phyloP scores from a whole-genome alignment of 2,888 invertebrate species.

The Vannuccia rotundouncinata region DNA sequence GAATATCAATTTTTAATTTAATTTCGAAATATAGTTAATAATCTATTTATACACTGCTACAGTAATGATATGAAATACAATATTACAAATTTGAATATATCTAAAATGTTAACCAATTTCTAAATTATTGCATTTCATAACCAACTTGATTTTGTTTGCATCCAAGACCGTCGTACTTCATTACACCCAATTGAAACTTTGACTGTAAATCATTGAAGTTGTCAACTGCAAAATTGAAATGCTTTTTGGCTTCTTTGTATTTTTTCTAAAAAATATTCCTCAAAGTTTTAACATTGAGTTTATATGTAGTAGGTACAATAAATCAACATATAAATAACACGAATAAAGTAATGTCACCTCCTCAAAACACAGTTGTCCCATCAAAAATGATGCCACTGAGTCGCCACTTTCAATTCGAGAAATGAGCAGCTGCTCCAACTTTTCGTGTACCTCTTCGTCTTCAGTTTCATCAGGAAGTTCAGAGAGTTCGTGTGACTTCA shows the following conservation, averaged over 20 bases:
- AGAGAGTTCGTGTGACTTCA: neutral
- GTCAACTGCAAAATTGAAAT: slow-evolving; percentile 49
- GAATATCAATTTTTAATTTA: too few species aligned
- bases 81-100: too few species aligned
- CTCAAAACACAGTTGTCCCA: slow-evolving; percentile 54
- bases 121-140: too few species aligned
- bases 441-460: slow-evolving; percentile 47
- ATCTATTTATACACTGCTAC: too few species aligned
- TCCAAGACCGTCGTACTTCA: slow-evolving; percentile 55
- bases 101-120: too few species aligned
- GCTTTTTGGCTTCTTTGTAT: slow-evolving; percentile 48
- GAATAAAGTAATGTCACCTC: too few species aligned
- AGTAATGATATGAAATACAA: too few species aligned
- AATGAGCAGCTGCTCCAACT: slow-evolving; percentile 49
- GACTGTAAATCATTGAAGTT: slow-evolving; percentile 52
- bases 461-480: slow-evolving; percentile 37
- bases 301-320: too few species aligned
- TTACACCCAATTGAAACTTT: slow-evolving; percentile 51
- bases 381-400: slow-evolving; percentile 50
- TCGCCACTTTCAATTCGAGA: slow-evolving; percentile 51
- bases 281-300: too few species aligned
- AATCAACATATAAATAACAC: too few species aligned
- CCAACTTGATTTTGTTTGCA: slow-evolving; percentile 47
- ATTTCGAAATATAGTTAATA: too few species aligned
- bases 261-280: slow-evolving; percentile 47